phyloP scores from a whole-genome alignment of 2,888 invertebrate species.

The Pristionchus fissidentatus region DNA sequence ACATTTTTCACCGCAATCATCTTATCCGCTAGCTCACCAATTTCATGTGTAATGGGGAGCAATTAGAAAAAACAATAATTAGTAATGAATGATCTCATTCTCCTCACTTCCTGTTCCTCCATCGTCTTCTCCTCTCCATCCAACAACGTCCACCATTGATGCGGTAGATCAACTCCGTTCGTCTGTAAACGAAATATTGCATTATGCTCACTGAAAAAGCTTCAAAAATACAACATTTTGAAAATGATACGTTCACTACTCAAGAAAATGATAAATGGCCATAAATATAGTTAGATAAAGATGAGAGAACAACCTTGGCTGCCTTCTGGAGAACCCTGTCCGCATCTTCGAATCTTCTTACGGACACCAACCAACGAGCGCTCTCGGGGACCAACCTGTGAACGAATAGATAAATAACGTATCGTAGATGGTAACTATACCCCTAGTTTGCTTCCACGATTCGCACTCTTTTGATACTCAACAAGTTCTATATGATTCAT shows the following conservation, averaged over 20 bases:
- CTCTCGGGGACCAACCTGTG: slow-evolving; percentile 71
- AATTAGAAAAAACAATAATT: no score
- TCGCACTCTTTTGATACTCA: no score
- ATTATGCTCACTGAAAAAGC: neutral
- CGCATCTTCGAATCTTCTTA: slow-evolving; percentile 69
- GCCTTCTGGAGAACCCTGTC: slow-evolving; percentile 70
- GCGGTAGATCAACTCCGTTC: slow-evolving; percentile 65
- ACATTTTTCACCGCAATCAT: no score
- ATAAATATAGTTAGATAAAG: slow-evolving; percentile 37
- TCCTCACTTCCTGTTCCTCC: neutral
- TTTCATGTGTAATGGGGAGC: no score
- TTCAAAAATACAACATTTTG: no score
- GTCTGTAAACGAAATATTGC: slow-evolving; percentile 16
- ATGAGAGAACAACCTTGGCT: slow-evolving; percentile 55
- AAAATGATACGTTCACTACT: neutral
- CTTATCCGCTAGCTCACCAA: no score
- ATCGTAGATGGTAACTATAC: no score
- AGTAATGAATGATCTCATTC: no score
- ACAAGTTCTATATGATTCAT: no score
- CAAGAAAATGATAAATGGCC: no score
- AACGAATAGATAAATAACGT: no score
- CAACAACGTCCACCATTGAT: slow-evolving; percentile 63
- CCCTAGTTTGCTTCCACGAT: no score
- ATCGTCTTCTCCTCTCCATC: slow-evolving; percentile 31
- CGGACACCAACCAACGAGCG: slow-evolving; percentile 72